Base-by-base conservation (phyloP, 2,797 vertebrate genomes). In the Diceros bicornis region DNA sequence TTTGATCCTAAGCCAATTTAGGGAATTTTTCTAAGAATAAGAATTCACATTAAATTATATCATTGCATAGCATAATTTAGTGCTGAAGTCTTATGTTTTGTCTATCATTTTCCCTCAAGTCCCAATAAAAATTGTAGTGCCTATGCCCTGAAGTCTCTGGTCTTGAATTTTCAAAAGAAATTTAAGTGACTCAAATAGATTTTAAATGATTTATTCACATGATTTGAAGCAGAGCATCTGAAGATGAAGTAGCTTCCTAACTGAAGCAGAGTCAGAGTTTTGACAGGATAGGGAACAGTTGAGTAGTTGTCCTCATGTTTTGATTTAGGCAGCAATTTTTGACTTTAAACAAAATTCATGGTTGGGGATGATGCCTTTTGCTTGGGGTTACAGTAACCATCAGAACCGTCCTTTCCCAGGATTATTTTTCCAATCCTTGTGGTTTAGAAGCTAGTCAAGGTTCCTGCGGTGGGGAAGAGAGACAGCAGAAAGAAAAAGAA, bases 121-220 rank as follows among this genome's bases (percentile, higher is more conserved):
- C n/a, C 34, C 21, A 55, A n/a, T 78, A 29, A 95, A 91, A 91
- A 41, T 14, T 50, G 69, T 77, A 50, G 10, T 82, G 3, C 12
- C 2, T 86, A n/a, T 89, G 25, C 20, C 50, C 27, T 89, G 17
- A 84, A 83, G 17, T 84, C 9, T 41, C 61, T 83, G 55, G 59
- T 59, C 55, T 77, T 92, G 17, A 68, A 71, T 82, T 86, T 75
- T 85, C 44, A 69, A 89, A 77, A 84, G 21, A 82, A 77, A 84
- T 74, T 57, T 77, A 82, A 93, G n/a, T 84, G 18, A 20, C 7
- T 79, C 41, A 89, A 82, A 83, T 59, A 62, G 5, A 93, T 16
- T 23, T 37, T 95, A 81, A 88, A 84, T 20, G 8, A 81, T 85
- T 89, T 79, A 79, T 37, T 91, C 9, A 85, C 44, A 21, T 69